These are phyloP conservation scores for Tokudaia tokunoshimensis DNA, from an alignment of 2,797 vertebrate species.

Conservation along the genomic window DNA sequence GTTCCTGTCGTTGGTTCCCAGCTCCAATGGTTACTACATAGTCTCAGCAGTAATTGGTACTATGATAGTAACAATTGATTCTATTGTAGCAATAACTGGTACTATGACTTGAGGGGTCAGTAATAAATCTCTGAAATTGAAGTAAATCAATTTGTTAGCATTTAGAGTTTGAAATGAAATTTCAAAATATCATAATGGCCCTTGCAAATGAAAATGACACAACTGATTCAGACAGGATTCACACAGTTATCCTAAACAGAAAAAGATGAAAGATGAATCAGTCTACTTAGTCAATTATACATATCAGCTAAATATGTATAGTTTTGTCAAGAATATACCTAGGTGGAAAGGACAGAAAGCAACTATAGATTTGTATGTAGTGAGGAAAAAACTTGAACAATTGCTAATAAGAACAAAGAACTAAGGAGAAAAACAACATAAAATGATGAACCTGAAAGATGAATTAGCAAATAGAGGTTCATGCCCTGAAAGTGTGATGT, in stretches of 20 bases:
- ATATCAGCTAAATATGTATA: too few species aligned
- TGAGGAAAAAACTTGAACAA: background rate
- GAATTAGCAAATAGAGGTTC: background rate
- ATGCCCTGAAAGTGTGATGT: too few species aligned
- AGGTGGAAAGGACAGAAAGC: background rate
- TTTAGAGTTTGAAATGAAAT: constrained; percentile 67
- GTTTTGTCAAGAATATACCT: background rate
- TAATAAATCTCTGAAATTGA: background rate
- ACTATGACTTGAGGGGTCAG: background rate
- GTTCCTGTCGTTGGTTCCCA: fast-evolving
- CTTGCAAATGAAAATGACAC: constrained; percentile 44
- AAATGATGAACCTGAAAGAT: background rate
- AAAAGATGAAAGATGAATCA: constrained; percentile 19
- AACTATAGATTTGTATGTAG: background rate
- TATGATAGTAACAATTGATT: background rate
- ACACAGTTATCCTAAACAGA: background rate
- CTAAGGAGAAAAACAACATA: background rate
- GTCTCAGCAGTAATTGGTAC: background rate
- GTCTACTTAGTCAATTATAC: too few species aligned
- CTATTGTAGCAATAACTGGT: background rate
- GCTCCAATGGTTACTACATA: background rate
- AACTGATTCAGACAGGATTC: constrained; percentile 55
- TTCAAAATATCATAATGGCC: constrained; percentile 12
- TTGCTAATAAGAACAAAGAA: background rate
- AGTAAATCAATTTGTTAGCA: constrained; percentile 53